phyloP scores from a whole-genome alignment of 2,888 invertebrate species.

The Acleris emargana region DNA sequence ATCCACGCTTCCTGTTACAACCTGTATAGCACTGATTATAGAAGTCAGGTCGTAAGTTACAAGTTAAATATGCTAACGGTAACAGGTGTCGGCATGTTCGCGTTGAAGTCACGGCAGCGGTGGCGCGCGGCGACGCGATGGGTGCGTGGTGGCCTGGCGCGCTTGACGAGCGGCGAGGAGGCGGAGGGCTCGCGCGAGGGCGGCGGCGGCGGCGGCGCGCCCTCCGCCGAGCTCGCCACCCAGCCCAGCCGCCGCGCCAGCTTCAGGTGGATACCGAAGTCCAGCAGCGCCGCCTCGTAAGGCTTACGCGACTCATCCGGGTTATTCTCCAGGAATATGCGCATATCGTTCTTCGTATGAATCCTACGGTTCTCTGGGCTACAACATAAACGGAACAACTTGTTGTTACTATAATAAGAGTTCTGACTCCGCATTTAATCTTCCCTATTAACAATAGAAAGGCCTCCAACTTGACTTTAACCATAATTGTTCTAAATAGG shows the following conservation, averaged over 20 bases:
- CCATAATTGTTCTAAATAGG: too few relatives aligned
- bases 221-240: constrained; percentile 52
- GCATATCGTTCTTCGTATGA: constrained; percentile 76
- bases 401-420: too few relatives aligned
- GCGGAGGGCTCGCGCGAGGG: constrained; percentile 47
- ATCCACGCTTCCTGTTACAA: too few relatives aligned
- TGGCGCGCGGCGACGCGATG: constrained; percentile 32
- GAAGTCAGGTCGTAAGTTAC: too few relatives aligned
- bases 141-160: constrained; percentile 42
- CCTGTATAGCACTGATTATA: too few relatives aligned
- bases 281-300: constrained; percentile 62
- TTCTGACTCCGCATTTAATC: too few relatives aligned
- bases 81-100: constrained; percentile 2
- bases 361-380: constrained; percentile 72
- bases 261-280: constrained; percentile 76
- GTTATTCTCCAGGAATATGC: constrained; percentile 59
- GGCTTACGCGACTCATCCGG: constrained; percentile 47
- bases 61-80: constrained; percentile 6
- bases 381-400: constrained; percentile 36
- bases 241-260: constrained; percentile 73
- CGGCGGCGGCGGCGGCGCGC: constrained; percentile 40
- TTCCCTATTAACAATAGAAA: too few relatives aligned
- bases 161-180: constrained; percentile 61
- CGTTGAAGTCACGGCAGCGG: constrained; percentile 26
- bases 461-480: too few relatives aligned